phyloP scores from a whole-genome alignment of 2,797 vertebrate genomes.

The Leontocebus nigricollis region DNA sequence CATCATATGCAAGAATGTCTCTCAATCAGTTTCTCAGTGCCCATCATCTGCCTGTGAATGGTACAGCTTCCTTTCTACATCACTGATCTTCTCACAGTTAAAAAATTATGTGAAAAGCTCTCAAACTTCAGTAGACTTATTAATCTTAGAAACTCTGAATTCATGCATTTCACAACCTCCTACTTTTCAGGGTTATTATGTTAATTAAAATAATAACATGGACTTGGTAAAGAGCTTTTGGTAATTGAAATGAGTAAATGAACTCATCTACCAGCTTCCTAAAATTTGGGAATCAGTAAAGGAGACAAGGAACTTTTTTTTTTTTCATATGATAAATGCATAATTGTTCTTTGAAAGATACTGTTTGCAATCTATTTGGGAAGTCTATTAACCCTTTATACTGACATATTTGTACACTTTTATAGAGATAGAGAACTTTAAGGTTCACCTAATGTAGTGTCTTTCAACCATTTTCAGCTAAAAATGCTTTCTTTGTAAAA shows the following conservation, averaged over 20 bases:
- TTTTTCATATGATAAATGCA: background rate
- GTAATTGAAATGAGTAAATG: slow-evolving; percentile 66
- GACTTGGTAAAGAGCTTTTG: slow-evolving; percentile 47
- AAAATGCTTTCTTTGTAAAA: slow-evolving; percentile 21
- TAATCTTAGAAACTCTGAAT: slow-evolving; percentile 61
- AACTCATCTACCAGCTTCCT: slow-evolving; percentile 53
- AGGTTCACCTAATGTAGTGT: background rate
- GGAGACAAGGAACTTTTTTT: background rate
- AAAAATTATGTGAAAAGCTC: slow-evolving; percentile 63
- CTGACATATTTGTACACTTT: background rate
- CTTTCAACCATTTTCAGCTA: slow-evolving; percentile 35
- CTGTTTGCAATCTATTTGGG: slow-evolving; percentile 9
- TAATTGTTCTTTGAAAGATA: slow-evolving; percentile 23
- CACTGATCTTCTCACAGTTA: slow-evolving; percentile 30
- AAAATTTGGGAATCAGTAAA: slow-evolving; percentile 38
- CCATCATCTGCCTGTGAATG: background rate
- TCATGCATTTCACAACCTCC: slow-evolving; percentile 47
- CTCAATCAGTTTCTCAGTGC: slow-evolving; percentile 15
- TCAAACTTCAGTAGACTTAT: slow-evolving; percentile 60
- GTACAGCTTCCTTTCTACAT: slow-evolving; percentile 8
- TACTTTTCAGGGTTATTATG: slow-evolving; percentile 56
- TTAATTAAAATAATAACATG: slow-evolving; percentile 72
- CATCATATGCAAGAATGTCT: background rate
- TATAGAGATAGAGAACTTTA: background rate
- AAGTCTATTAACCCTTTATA: slow-evolving; percentile 23